Percentiles rank a stretch among this genome's conserved stretches.
phyloP scores from a whole-genome alignment of 2,888 invertebrate species.

The Aspidiotus rigidus region DNA sequence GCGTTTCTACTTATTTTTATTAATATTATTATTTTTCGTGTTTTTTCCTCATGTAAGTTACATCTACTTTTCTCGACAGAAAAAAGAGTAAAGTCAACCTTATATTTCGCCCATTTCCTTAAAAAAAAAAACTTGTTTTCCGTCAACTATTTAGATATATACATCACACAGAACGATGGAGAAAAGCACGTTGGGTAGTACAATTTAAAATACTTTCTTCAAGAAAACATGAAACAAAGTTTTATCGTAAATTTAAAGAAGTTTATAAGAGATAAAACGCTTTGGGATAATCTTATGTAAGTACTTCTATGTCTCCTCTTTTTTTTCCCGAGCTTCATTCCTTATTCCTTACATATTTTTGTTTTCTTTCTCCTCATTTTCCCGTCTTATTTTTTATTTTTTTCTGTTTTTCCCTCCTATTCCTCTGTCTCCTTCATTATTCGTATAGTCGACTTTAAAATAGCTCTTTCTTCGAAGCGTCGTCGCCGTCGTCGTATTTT shows the following conservation, averaged over 20 bases:
- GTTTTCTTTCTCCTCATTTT: neutral
- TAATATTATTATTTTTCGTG: too few relatives aligned
- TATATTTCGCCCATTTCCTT: too few relatives aligned
- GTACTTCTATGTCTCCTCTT: neutral
- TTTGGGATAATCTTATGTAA: constrained; percentile 25
- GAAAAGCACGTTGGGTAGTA: neutral
- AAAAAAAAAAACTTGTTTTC: too few relatives aligned
- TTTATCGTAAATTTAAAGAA: constrained; percentile 32
- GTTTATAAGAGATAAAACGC: constrained; percentile 31
- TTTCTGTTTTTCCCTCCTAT: neutral
- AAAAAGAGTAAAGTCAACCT: too few relatives aligned
- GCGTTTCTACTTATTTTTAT: too few relatives aligned
- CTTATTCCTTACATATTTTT: neutral
- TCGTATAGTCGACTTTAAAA: neutral
- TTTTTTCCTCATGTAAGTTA: too few relatives aligned
- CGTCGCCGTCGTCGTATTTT: neutral
- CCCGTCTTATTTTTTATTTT: too few relatives aligned
- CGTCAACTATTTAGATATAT: too few relatives aligned
- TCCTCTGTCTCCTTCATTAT: neutral
- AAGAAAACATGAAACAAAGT: constrained; percentile 30
- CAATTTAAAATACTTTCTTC: constrained; percentile 29
- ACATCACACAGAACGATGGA: neutral
- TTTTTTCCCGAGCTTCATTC: neutral
- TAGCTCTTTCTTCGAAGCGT: constrained; percentile 1
- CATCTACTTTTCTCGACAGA: too few relatives aligned